Evolutionary conservation across 2,888 invertebrate genomes (phyloP).

Genomic region (Tinea trinotella): DNA sequence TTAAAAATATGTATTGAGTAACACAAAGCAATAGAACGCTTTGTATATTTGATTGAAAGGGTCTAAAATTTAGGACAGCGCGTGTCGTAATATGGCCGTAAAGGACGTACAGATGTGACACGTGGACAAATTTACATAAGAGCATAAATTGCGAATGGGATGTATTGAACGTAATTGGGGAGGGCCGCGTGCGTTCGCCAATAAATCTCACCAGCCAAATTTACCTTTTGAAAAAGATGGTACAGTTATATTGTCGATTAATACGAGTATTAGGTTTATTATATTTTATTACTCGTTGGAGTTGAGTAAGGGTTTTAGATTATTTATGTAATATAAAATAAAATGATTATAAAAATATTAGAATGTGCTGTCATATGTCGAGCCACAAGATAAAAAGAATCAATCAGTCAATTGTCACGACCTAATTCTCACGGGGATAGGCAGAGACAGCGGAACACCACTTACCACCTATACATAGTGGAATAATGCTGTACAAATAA

Average conservation of each 20-base stretch:
- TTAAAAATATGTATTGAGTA: conserved; percentile 5
- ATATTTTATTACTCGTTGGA: no score
- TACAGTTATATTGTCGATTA: neutral
- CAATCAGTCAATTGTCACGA: no score
- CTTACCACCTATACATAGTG: no score
- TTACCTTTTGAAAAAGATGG: neutral
- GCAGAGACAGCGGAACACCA: no score
- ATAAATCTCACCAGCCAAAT: neutral
- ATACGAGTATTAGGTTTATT: no score
- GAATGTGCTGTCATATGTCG: no score
- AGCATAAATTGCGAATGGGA: conserved; percentile 9
- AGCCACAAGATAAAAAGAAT: no score
- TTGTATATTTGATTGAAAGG: conserved; percentile 4
- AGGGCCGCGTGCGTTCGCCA: neutral
- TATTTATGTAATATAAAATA: no score
- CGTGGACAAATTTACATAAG: conserved; percentile 2
- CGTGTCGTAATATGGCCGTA: neutral
- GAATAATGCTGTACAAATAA: no score
- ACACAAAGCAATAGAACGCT: conserved; percentile 3
- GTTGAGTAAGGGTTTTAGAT: no score
- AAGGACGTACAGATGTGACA: conserved; percentile 2
- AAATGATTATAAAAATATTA: no score
- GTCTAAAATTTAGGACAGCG: conserved; percentile 3
- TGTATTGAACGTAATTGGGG: conserved; percentile 6
- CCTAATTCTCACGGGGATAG: no score